A percentile compares a stretch with the other conserved stretches of the same genome.
These are phyloP conservation scores for Atta colombica DNA, from an alignment of 1,140 invertebrate species.

Conservation along the genomic window DNA sequence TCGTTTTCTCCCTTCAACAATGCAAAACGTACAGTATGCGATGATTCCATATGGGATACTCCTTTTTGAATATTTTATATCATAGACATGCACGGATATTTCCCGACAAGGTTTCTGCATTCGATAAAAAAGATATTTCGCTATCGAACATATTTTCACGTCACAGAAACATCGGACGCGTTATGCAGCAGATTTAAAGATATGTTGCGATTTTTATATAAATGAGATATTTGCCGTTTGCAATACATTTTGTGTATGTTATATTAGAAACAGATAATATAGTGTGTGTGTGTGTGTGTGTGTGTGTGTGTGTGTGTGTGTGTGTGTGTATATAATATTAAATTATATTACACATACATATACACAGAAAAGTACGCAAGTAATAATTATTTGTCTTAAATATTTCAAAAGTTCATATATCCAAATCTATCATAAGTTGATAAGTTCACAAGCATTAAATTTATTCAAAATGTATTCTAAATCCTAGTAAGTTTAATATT, in stretches of 20 bases:
- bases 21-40: constrained; percentile 26
- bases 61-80: constrained; percentile 46
- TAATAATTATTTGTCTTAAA: too few species aligned
- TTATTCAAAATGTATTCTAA: too few species aligned
- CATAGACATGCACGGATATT: constrained; percentile 22
- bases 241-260: not conserved
- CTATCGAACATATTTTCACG: constrained; percentile 10
- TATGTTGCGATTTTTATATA: constrained; percentile 6
- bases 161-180: not conserved
- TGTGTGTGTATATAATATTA: too few species aligned
- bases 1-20: constrained; percentile 52
- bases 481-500: too few species aligned
- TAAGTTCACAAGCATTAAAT: too few species aligned
- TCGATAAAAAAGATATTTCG: constrained; percentile 10
- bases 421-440: too few species aligned
- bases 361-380: too few species aligned
- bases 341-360: too few species aligned
- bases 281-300: too few species aligned
- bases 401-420: too few species aligned
- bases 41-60: not conserved
- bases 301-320: too few species aligned
- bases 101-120: constrained; percentile 33
- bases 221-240: not conserved
- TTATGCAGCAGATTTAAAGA: not conserved
- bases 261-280: not conserved